Evolutionary conservation across 2,797 vertebrate species (phyloP).

Genomic region (Oryzias sinensis): DNA sequence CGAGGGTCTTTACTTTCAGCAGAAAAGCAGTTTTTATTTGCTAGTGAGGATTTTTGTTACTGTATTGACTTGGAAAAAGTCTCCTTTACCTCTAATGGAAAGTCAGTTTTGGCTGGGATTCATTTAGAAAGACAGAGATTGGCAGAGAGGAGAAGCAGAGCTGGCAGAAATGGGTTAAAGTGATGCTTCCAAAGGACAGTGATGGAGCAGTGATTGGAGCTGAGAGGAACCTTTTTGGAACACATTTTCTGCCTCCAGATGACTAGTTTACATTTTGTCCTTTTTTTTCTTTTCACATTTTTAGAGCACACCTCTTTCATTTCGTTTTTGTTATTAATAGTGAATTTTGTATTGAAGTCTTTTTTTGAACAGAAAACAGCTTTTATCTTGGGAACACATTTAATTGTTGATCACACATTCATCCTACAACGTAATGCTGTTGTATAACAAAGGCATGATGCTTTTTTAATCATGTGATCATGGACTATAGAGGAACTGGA

Average conservation of each 20-base stretch:
- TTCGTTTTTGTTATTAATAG: background rate
- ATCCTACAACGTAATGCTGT: too few species aligned
- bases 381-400: too few species aligned
- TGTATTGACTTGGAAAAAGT: slow-evolving; percentile 8
- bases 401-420: too few species aligned
- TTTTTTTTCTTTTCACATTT: too few species aligned
- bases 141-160: slow-evolving; percentile 8
- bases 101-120: slow-evolving; percentile 17
- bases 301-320: background rate
- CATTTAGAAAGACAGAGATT: slow-evolving; percentile 13
- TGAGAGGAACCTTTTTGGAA: slow-evolving; percentile 1
- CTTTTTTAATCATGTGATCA: too few species aligned
- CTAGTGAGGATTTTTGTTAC: slow-evolving; percentile 16
- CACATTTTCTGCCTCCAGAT: background rate
- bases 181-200: background rate
- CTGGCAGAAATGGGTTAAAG: slow-evolving; percentile 2
- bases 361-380: too few species aligned
- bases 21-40: slow-evolving; percentile 1
- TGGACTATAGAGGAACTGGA: too few species aligned
- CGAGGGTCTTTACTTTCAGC: slow-evolving; percentile 10
- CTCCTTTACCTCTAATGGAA: slow-evolving; percentile 12
- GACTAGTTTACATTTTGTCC: too few species aligned
- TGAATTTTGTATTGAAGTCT: too few species aligned
- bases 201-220: slow-evolving; percentile 18
- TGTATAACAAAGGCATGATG: too few species aligned